These are phyloP conservation scores for Cavia porcellus DNA, from an alignment of 2,113 vertebrate species.

Conservation along the genomic window DNA sequence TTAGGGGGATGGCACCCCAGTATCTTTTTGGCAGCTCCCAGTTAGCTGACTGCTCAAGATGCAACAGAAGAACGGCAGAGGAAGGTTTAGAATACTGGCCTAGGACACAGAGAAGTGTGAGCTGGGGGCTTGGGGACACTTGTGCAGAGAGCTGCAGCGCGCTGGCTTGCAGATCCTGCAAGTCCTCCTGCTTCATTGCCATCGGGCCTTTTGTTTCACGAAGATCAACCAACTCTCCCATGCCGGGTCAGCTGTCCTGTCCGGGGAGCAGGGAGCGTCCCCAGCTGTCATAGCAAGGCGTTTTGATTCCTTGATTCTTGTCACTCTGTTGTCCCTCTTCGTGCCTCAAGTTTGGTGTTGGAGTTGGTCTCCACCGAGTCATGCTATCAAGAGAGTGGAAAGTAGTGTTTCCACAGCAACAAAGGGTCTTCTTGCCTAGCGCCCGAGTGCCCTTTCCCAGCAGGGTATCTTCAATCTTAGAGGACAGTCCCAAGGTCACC, in stretches of 20 bases:
- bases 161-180: not conserved
- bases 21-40: conserved; percentile 69
- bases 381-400: not conserved
- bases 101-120: not conserved
- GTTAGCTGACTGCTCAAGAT: conserved; percentile 46
- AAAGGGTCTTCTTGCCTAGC: not conserved
- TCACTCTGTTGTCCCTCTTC: conserved; percentile 8
- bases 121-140: not conserved
- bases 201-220: conserved; percentile 36
- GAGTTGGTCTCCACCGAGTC: not conserved
- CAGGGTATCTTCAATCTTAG: not conserved
- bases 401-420: not conserved
- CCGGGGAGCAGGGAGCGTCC: not conserved
- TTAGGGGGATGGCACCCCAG: conserved; percentile 76
- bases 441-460: not conserved
- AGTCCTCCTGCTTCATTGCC: not conserved
- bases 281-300: not conserved
- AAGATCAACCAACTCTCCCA: not conserved
- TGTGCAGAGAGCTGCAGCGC: conserved; percentile 1
- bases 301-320: not conserved
- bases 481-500: not conserved
- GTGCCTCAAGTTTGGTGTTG: not conserved
- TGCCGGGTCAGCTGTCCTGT: not conserved
- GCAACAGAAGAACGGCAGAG: not conserved
- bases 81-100: conserved; percentile 67